Evolutionary conservation across 2,797 vertebrate genomes (phyloP).

Genomic region (Phyllotis vaccarum): DNA sequence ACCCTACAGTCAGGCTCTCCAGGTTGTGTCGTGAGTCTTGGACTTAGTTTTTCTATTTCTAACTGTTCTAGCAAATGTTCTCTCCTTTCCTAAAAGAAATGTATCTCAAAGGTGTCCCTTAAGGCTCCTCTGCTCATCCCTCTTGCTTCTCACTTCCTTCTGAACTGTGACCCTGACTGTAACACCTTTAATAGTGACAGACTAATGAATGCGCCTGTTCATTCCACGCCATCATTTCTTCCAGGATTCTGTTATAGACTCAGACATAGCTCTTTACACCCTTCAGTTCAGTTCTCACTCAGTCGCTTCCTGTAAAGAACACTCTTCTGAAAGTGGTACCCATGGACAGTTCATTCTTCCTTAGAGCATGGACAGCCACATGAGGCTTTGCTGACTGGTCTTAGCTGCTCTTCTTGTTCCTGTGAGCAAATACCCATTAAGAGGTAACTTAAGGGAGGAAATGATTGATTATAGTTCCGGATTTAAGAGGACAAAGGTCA

Average conservation of each 20-base stretch:
- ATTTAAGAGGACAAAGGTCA: not conserved
- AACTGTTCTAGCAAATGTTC: not conserved
- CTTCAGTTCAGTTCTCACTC: not conserved
- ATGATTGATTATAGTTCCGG: not conserved
- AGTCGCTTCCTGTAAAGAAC: not conserved
- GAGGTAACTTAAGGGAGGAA: not conserved
- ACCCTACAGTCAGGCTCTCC: not conserved
- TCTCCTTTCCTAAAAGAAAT: conserved; percentile 1
- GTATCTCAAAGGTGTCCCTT: not conserved
- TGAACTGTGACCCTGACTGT: not conserved
- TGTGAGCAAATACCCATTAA: not conserved
- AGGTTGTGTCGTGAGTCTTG: too few relatives aligned
- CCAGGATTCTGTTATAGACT: not conserved
- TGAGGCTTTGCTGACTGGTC: not conserved
- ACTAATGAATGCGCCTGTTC: not conserved
- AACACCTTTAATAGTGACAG: not conserved
- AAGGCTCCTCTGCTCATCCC: not conserved
- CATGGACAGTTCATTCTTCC: not conserved
- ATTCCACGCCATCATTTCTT: not conserved
- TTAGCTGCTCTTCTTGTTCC: not conserved
- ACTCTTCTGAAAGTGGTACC: not conserved
- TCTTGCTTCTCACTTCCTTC: not conserved
- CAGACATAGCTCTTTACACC: not conserved
- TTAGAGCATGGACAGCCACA: not conserved
- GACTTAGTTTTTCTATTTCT: not conserved